Base-by-base conservation (phyloP, 1,140 invertebrate genomes). In the Hirudo medicinalis region DNA sequence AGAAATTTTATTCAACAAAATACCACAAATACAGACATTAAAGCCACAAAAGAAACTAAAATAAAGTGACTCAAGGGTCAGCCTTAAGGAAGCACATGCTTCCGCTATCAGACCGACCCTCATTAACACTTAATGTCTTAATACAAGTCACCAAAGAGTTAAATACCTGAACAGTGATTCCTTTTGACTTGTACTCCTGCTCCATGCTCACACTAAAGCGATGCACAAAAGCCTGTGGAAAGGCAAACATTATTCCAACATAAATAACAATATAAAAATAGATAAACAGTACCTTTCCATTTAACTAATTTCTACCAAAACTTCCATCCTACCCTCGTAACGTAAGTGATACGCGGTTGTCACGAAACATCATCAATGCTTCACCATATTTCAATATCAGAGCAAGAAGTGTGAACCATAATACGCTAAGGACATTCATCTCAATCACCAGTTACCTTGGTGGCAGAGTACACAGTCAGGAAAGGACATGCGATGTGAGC, bases 381-480 rank as follows among this genome's bases (percentile, higher is more conserved):
- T n/a, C 25, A 17, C 0, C 43, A n/a, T 43, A 69, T 20, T 68
- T 70, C n/a, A 29, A 74, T 36, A 63, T 54, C 40, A 19, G 17
- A 17, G 49, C n/a, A n/a, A n/a, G n/a, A n/a, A n/a, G n/a, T n/a
- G n/a, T n/a, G 27, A 15, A 70, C 60, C 11, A 72, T 67, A 29
- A 67, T 9, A 29, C 13, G 25, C 20, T 3, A 20, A 17, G 13
- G 17, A 70, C 43, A 15, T 13, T 5, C 19, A 54, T 54, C 72
- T 19, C 19, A 29, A 72, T 9, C 29, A 8, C 5, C 13, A 20
- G 36, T 79, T 81, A 90, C 89, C 86, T 97, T 97, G 67, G 89
- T 87, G 29, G 91, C 91, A 27, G 89, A 88, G 77, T 98, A 98
- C 0, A 95, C 87, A 17, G 88, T 86, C 2, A 97, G 83, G 54